Evolutionary conservation across 2,797 vertebrate species (phyloP).

Genomic region (Bucorvus abyssinicus): DNA sequence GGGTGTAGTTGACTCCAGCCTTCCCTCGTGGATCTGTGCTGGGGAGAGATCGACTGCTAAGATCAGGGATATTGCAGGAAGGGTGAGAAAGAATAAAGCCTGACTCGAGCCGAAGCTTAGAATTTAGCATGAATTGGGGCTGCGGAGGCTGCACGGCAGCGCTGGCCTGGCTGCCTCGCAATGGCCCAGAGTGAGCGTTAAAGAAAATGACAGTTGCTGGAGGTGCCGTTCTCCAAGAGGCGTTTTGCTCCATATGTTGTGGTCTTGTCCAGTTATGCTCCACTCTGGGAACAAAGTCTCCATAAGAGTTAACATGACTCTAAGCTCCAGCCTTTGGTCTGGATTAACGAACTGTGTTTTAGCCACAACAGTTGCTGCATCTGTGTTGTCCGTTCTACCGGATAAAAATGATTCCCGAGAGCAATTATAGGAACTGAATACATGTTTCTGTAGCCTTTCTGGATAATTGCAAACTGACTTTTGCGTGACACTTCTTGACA

Average conservation of each 20-base stretch:
- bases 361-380: not conserved
- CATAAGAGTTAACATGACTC: not conserved
- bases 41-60: not conserved
- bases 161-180: not conserved
- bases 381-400: not conserved
- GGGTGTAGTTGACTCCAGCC: not conserved
- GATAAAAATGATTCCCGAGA: not conserved
- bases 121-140: not conserved
- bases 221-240: not conserved
- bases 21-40: not conserved
- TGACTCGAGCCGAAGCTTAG: not conserved
- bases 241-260: conserved; percentile 57
- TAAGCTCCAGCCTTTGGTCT: conserved; percentile 12
- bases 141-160: not conserved
- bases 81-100: not conserved
- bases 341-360: not conserved
- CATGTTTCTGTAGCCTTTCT: not conserved
- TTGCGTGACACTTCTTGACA: not conserved
- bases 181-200: conserved; percentile 22
- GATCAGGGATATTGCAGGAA: not conserved
- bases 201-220: conserved; percentile 55
- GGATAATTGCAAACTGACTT: not conserved
- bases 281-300: not conserved
- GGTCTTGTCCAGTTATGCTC: conserved; percentile 46
- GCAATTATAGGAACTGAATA: not conserved